These are phyloP conservation scores for Pristionchus entomophagus DNA, from an alignment of 2,888 invertebrate species.

Conservation along the genomic window DNA sequence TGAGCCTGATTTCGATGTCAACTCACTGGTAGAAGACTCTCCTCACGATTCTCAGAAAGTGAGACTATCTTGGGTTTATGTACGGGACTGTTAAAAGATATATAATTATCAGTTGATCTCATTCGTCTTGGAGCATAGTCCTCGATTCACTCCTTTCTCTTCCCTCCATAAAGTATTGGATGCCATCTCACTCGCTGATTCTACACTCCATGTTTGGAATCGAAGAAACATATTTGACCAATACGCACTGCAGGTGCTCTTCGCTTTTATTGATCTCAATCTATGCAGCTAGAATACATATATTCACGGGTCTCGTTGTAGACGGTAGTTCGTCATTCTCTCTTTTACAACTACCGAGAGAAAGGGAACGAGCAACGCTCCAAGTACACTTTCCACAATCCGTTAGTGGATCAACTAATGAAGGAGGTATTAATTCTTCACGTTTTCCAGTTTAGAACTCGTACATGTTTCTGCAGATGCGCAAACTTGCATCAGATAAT, in stretches of 20 bases:
- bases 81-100: background rate
- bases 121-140: conserved; percentile 28
- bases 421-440: background rate
- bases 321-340: background rate
- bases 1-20: conserved; percentile 33
- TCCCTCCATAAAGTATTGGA: conserved; percentile 24
- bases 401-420: background rate
- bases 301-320: background rate
- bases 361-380: background rate
- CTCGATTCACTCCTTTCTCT: conserved; percentile 26
- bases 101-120: background rate
- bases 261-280: background rate
- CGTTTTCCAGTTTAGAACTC: background rate
- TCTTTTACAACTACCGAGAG: conserved; percentile 1
- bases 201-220: background rate
- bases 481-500: background rate
- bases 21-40: conserved; percentile 11
- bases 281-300: background rate
- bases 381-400: background rate
- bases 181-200: conserved; percentile 33
- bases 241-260: conserved; percentile 23
- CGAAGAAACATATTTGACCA: conserved; percentile 18
- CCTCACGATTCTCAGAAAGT: conserved; percentile 12
- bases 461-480: background rate
- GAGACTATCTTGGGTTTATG: background rate